Base-by-base conservation (phyloP, 2,113 vertebrate genomes). In the Lota lota region DNA sequence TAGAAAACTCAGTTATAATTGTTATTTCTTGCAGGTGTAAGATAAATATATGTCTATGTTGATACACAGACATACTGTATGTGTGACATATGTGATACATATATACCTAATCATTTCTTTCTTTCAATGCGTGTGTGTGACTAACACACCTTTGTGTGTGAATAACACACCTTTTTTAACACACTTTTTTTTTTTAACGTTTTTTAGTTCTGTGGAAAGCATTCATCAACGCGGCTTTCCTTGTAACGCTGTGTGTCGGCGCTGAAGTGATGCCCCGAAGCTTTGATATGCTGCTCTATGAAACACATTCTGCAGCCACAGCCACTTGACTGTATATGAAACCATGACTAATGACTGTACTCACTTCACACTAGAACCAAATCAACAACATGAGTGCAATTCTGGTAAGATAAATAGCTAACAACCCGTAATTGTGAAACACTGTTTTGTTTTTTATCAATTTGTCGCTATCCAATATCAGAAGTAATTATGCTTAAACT, bases 341-440 rank as follows among this genome's bases (percentile, higher is more conserved):
- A 92, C 88, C 83, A 80, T 92, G 89, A 93, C 85, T 89, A 90
- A 91, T 91, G 84, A 84, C 87, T 84, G 84, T 90, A 90, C 82
- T 79, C 69, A 62, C 2, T 22, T 77, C 85, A 86, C 81, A 82
- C 57, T 76, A 75, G 79, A 75, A 61, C 85, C 80, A 80, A 64
- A 83, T 78, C 78, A 73, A 84, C 73, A 85, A 81, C 67, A 80
- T 72, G 70, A 70, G 77, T 62, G 69, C 78, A 81, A 69, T 75
- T 81, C 40, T 21, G 79, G 66, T 58, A 22, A 51, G 75, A 75
- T 79, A 69, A 19, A 57, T 57, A 57, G 17, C 5, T n/a, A 76
- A 10, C 40, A 67, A 83, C 76, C 68, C 75, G 64, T 33, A 79
- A 75, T 82, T 68, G 33, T 85, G 74, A 69, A 69, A 33, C 28